Percentiles rank a stretch among this genome's conserved stretches.
These are phyloP conservation scores for Flexamia atlantica DNA, from an alignment of 2,888 invertebrate genomes.

Conservation along the genomic window DNA sequence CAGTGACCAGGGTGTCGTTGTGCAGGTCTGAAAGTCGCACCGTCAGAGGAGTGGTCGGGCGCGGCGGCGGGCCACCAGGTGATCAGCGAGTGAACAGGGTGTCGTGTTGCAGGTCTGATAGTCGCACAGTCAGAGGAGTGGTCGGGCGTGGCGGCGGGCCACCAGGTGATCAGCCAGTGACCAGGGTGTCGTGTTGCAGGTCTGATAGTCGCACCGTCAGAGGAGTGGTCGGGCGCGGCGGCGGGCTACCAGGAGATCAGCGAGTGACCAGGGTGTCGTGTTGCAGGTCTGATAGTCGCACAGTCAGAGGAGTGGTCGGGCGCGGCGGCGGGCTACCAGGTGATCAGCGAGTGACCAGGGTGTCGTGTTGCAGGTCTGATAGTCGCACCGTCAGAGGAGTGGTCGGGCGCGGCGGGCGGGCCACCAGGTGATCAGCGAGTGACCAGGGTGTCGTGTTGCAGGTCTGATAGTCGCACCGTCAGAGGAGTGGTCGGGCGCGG, in stretches of 20 bases:
- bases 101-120: constrained; percentile 27
- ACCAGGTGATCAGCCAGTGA: too few relatives aligned
- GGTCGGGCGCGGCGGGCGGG: constrained; percentile 9
- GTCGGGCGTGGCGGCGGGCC: constrained; percentile 1
- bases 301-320: constrained; percentile 36
- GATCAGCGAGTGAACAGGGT: too few relatives aligned
- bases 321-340: neutral
- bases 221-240: constrained; percentile 42
- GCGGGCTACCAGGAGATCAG: constrained; percentile 4
- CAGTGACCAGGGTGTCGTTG: too few relatives aligned
- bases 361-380: constrained; percentile 29
- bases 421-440: neutral
- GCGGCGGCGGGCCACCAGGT: neutral
- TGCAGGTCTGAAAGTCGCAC: neutral
- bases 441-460: too few relatives aligned
- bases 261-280: constrained; percentile 72
- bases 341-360: neutral
- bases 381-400: constrained; percentile 33
- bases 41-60: constrained; percentile 44
- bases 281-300: constrained; percentile 44
- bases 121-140: constrained; percentile 43
- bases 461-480: neutral
- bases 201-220: constrained; percentile 42
- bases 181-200: constrained; percentile 13
- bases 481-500: constrained; percentile 23